A percentile compares a stretch with the other conserved stretches of the same genome.
Conservation (phyloP, 2,888 invertebrate genomes). For the Sarcophaga caerulescens region DNA sequence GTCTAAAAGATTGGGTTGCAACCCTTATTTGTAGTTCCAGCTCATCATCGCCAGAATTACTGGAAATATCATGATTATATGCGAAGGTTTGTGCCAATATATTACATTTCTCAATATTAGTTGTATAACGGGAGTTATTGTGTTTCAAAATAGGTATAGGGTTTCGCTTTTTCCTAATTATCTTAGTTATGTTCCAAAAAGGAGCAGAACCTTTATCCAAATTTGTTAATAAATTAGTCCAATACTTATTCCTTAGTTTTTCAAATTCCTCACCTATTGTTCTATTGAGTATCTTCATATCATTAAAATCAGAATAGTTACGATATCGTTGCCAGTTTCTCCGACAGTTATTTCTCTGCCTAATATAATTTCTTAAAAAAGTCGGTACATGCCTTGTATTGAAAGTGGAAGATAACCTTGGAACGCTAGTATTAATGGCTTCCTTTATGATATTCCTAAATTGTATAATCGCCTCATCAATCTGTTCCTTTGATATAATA, state of each 20-base stretch:
- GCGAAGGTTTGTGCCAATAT: background rate
- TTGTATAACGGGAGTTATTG: no score
- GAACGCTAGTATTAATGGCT: no score
- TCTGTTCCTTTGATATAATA: background rate
- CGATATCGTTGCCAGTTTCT: slow-evolving; percentile 2
- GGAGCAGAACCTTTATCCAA: no score
- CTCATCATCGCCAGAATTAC: no score
- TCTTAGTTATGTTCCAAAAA: no score
- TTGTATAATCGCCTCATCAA: background rate
- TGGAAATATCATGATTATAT: background rate
- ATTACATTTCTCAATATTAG: no score
- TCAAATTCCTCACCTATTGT: background rate
- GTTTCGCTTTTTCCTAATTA: no score
- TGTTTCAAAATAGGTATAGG: no score
- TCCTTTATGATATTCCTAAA: background rate
- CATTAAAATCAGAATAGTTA: background rate
- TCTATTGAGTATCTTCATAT: background rate
- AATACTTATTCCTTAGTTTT: background rate
- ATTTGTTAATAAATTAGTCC: no score
- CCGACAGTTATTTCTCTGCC: background rate
- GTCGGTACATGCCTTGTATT: background rate
- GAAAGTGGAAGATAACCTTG: no score
- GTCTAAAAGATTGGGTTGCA: background rate
- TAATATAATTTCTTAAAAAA: slow-evolving; percentile 1
- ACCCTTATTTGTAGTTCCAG: no score